Evolutionary conservation across 2,888 invertebrate species (phyloP).

Genomic region (Penaeus monodon): DNA sequence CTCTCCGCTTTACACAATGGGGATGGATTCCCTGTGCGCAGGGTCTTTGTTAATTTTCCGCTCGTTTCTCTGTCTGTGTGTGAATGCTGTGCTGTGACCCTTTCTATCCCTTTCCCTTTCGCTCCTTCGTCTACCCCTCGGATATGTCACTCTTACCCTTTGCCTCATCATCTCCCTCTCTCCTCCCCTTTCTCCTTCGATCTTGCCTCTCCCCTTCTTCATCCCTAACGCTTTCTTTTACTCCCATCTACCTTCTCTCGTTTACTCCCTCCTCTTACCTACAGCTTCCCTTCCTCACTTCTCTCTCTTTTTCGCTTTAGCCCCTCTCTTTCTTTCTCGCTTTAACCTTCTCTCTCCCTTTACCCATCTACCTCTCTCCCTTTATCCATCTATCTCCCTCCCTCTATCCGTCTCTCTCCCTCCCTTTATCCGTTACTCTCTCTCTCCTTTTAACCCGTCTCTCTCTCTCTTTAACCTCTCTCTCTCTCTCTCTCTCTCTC

Average conservation of each 20-base stretch:
- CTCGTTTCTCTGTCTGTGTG: neutral
- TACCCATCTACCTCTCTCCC: neutral
- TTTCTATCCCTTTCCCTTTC: neutral
- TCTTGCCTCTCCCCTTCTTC: neutral
- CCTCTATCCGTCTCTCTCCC: neutral
- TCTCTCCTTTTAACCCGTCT: neutral
- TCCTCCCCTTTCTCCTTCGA: neutral
- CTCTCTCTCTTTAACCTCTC: neutral
- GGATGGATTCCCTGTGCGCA: too few species aligned
- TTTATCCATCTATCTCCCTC: neutral
- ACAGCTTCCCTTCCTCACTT: too few species aligned
- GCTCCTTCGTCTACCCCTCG: neutral
- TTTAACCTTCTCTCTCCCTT: too few species aligned
- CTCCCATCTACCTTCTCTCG: neutral
- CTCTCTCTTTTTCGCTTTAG: too few species aligned
- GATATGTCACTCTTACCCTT: neutral
- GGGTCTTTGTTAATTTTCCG: neutral
- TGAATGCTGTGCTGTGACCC: neutral
- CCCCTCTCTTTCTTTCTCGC: too few species aligned
- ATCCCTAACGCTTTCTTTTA: neutral
- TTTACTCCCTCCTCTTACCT: neutral
- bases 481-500: slow-evolving; percentile 13
- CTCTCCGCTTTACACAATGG: too few species aligned
- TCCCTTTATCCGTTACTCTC: neutral
- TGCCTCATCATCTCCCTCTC: slow-evolving; percentile 5